Percentiles rank a stretch among this genome's conserved stretches.
Evolutionary conservation across 2,113 vertebrate genomes (phyloP).

Genomic region (Gorsachius goisagi): DNA sequence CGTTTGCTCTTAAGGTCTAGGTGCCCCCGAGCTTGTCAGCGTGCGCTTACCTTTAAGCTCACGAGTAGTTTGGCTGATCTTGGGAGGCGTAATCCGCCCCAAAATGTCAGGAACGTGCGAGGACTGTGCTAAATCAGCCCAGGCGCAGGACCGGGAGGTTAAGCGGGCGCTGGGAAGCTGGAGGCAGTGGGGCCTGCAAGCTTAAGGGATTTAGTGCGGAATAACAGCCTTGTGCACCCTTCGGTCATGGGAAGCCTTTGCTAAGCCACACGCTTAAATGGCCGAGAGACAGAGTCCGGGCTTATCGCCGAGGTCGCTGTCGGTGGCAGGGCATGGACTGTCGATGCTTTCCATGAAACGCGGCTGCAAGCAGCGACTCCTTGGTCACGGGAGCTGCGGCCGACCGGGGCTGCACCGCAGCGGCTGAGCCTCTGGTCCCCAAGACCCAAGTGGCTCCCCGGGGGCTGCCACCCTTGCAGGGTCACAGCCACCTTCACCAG

Average conservation of each 20-base stretch:
- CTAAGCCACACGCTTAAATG: not conserved
- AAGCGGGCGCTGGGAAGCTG: rapidly evolving
- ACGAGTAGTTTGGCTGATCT: rapidly evolving
- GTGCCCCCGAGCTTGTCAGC: not conserved
- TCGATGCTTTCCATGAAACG: not conserved
- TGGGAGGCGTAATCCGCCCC: not conserved
- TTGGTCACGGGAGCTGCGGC: not conserved
- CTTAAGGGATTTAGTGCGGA: slow-evolving; percentile 27
- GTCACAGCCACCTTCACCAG: not conserved
- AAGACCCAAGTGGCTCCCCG: not conserved
- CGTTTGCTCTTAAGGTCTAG: not conserved
- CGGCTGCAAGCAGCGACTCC: not conserved
- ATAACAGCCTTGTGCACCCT: not conserved
- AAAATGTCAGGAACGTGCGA: not conserved
- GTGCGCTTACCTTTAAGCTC: rapidly evolving
- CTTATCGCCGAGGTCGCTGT: not conserved
- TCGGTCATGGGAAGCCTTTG: not conserved
- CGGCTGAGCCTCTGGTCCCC: not conserved
- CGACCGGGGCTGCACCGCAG: rapidly evolving
- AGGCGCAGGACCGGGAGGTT: not conserved
- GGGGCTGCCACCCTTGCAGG: not conserved
- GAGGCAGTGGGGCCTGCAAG: not conserved
- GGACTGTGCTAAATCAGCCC: not conserved
- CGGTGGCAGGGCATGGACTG: not conserved
- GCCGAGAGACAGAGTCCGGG: not conserved